These are phyloP conservation scores for Hymenochirus boettgeri DNA, from an alignment of 2,113 vertebrate species.

Conservation along the genomic window DNA sequence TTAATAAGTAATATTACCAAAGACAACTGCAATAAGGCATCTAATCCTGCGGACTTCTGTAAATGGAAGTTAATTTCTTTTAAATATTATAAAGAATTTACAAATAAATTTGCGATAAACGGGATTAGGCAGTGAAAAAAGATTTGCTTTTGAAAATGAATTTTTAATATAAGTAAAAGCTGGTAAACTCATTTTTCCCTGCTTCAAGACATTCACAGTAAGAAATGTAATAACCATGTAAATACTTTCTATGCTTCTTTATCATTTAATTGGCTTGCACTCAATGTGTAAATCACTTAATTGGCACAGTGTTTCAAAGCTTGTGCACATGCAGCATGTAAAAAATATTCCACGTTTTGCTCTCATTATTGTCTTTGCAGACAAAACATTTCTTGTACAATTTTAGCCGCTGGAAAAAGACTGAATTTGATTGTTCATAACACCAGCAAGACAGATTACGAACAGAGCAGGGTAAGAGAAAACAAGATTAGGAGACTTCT, in stretches of 20 bases:
- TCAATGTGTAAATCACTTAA: constrained; percentile 27
- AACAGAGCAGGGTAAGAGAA: constrained; percentile 31
- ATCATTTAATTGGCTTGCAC: constrained; percentile 23
- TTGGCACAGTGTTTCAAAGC: constrained; percentile 10
- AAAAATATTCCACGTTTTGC: constrained; percentile 18
- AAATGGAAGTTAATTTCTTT: background rate
- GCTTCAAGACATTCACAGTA: constrained; percentile 12
- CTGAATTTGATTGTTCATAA: constrained; percentile 21
- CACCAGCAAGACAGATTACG: constrained; percentile 34
- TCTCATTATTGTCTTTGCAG: constrained; percentile 37
- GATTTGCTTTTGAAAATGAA: background rate
- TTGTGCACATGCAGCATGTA: constrained; percentile 15
- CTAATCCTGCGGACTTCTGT: background rate
- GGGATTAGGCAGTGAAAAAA: constrained; percentile 5
- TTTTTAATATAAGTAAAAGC: constrained; percentile 7
- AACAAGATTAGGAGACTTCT: constrained; percentile 23
- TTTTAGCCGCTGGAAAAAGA: constrained; percentile 23
- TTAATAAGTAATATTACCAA: background rate
- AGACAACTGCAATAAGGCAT: background rate
- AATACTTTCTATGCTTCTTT: constrained; percentile 11
- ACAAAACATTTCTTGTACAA: constrained; percentile 27
- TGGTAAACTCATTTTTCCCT: constrained; percentile 9
- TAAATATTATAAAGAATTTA: background rate
- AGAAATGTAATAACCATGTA: constrained; percentile 21
- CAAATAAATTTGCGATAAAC: background rate